phyloP scores from a whole-genome alignment of 1,140 invertebrate species.

The Vanessa tameamea region DNA sequence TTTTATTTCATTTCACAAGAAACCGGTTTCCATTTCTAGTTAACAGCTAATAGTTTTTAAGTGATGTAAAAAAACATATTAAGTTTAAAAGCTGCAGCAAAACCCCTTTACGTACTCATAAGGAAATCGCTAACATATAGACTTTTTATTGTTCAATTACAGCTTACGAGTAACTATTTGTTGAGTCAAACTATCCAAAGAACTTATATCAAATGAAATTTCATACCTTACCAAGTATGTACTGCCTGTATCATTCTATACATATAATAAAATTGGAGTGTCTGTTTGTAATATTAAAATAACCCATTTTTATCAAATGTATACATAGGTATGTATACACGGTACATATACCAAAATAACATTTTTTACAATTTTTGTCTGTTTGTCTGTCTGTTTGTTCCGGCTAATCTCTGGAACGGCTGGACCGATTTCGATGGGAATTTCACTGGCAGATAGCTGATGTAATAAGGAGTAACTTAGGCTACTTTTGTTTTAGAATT shows the following conservation, averaged over 20 bases:
- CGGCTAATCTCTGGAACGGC: too few relatives aligned
- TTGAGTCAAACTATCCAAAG: slow-evolving; percentile 33
- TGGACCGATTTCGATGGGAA: too few relatives aligned
- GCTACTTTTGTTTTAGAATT: too few relatives aligned
- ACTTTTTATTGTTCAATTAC: slow-evolving; percentile 33
- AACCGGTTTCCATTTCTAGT: slow-evolving; percentile 4
- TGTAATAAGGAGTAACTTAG: too few relatives aligned
- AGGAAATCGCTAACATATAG: slow-evolving; percentile 20
- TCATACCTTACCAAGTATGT: slow-evolving; percentile 11
- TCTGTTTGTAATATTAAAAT: too few relatives aligned
- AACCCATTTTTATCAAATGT: too few relatives aligned
- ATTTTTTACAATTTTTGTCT: too few relatives aligned
- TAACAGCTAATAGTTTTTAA: not conserved
- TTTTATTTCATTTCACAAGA: not conserved
- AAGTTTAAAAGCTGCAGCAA: slow-evolving; percentile 1
- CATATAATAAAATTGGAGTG: too few relatives aligned
- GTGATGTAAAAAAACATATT: not conserved
- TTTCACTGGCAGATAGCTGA: too few relatives aligned
- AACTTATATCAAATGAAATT: slow-evolving; percentile 23
- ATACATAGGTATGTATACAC: too few relatives aligned
- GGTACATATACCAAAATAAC: too few relatives aligned
- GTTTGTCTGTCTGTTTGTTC: too few relatives aligned
- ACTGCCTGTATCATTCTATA: not conserved
- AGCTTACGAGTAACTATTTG: slow-evolving; percentile 27
- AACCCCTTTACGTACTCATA: slow-evolving; percentile 1